Percentiles rank a stretch among this genome's conserved stretches.
These are phyloP conservation scores for Spicauda simplicius DNA, from an alignment of 2,888 invertebrate genomes.

Conservation along the genomic window DNA sequence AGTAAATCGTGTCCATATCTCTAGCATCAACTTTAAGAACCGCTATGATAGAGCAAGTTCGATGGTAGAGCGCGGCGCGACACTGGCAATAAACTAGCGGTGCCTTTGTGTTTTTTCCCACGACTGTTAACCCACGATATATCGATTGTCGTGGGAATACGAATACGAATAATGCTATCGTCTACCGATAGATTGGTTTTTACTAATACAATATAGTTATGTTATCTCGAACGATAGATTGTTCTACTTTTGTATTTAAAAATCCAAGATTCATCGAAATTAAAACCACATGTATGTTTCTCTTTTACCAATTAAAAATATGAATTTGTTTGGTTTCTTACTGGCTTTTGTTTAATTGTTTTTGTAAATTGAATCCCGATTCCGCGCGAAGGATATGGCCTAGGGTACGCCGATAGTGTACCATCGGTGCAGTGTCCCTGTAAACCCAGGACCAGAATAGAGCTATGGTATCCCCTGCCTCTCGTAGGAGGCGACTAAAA, in stretches of 20 bases:
- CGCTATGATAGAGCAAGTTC: slow-evolving; percentile 30
- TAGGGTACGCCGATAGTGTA: no score
- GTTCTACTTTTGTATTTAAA: not conserved
- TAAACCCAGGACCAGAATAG: no score
- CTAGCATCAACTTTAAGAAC: not conserved
- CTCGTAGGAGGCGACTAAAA: no score
- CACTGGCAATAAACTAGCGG: slow-evolving; percentile 64
- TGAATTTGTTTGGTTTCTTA: no score
- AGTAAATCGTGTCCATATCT: not conserved
- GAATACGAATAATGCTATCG: not conserved
- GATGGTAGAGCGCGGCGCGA: slow-evolving; percentile 44
- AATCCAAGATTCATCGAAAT: not conserved
- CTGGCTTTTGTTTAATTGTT: no score
- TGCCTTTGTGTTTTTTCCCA: slow-evolving; percentile 65
- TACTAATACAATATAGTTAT: not conserved
- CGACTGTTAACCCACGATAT: slow-evolving; percentile 55
- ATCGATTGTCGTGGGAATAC: slow-evolving; percentile 57
- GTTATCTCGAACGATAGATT: not conserved
- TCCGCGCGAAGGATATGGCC: no score
- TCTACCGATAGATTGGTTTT: not conserved
- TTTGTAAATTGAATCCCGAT: no score
- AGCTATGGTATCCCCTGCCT: no score
- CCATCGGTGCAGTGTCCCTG: no score
- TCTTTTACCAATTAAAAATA: no score
- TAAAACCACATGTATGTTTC: no score